Base-by-base conservation (phyloP, 2,113 vertebrate genomes). In the Pao palembangensis region DNA sequence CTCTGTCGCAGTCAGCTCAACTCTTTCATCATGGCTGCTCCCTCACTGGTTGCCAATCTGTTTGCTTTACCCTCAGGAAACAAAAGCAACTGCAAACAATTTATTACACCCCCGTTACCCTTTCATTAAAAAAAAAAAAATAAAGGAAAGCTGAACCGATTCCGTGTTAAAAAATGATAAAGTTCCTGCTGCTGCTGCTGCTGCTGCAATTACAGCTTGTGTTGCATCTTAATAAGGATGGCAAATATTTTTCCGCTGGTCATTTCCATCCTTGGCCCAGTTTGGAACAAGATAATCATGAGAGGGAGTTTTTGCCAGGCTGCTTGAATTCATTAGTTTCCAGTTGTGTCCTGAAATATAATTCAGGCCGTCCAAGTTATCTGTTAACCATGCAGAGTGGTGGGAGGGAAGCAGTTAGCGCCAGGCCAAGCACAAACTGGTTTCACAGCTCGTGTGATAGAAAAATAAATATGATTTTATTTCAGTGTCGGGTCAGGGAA, bases 1-100 rank as follows among this genome's bases (percentile, higher is more conserved):
- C 69, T 63, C 51, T 56, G 64, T 65, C 64, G 56, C 58, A 28
- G 19, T 41, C 23, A 14, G 43, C 57, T 65, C 67, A 50, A 20
- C 68, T 63, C 55, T 69, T 74, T 81, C 64, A 72, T 61, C 56
- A 19, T 58, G 59, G 34, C 65, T 72, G 23, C 60, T 71, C 58
- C 75, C 74, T 65, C 71, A 78, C 60, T 76, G 76, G 56, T 68
- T 67, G 69, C 70, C 56, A 64, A 55, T 68, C 46, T 54, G 53
- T 55, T 66, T 60, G 59, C 51, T 16, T 23, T 55, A 43, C 47
- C 54, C 41, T 41, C 28, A 46, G 51, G n/a, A 55, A 51, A 52
- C 51, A 44, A 58, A 19, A 52, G 53, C 23, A 51, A 11, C n/a
- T 8, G n/a, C 17, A 62, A 69, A 42, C 19, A 73, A 66, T 65